Conservation (phyloP, 2,888 invertebrate genomes). For the Heliconius ismenius region DNA sequence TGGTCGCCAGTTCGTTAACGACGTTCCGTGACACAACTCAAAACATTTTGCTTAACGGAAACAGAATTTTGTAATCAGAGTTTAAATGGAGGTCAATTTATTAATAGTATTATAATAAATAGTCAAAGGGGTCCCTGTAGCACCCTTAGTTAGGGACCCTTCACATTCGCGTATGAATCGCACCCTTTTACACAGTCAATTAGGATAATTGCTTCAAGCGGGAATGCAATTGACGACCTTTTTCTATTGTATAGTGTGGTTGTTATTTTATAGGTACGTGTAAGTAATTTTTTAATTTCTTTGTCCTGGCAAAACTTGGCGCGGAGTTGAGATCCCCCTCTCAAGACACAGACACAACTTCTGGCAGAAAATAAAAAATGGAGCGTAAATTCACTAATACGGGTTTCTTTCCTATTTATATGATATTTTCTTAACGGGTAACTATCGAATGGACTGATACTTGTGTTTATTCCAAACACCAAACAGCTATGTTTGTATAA, state of each 20-base stretch:
- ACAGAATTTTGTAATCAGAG: background rate
- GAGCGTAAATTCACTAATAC: no score
- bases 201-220: slow-evolving; percentile 10
- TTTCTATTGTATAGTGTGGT: background rate
- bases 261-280: background rate
- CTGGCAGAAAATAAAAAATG: background rate
- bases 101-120: slow-evolving; percentile 23
- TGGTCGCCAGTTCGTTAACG: slow-evolving; percentile 19
- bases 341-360: background rate
- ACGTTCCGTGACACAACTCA: slow-evolving; percentile 14
- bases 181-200: slow-evolving; percentile 10
- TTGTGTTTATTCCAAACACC: no score
- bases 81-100: slow-evolving; percentile 16
- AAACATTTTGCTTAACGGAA: slow-evolving; percentile 6
- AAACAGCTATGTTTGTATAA: no score
- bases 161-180: background rate
- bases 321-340: background rate
- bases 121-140: background rate
- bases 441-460: no score
- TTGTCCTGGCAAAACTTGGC: background rate
- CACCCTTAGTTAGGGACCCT: background rate
- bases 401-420: no score
- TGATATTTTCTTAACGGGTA: no score
- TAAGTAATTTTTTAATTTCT: background rate
- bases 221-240: background rate